Base-by-base conservation (phyloP, 2,888 invertebrate genomes). In the Papilio protenor region DNA sequence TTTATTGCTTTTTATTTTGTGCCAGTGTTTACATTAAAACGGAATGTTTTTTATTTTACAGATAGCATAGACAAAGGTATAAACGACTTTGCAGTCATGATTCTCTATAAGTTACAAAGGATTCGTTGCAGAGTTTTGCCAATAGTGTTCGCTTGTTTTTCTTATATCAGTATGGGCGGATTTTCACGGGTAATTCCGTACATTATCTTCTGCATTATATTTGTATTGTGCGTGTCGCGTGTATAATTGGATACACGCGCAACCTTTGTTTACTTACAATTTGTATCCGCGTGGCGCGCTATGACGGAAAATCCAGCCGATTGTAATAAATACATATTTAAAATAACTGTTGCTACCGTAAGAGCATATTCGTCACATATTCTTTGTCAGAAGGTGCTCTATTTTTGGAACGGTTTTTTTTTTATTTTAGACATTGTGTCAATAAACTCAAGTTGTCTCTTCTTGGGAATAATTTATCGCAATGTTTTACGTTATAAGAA, bases 1-100 rank as follows among this genome's bases (percentile, higher is more conserved):
- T 75, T 64, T 1, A 33, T 66, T 55, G 27, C 21, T 14, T 18
- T 49, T 59, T 47, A 45, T 18, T 49, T 57, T 57, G 23, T 69
- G 70, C 70, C 70, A 40, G 59, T 70, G 47, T 57, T 75, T 55
- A 61, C 40, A 55, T 75, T 40, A 69, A n/a, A 45, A 40, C 45
- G 45, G 45, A 69, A 69, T 45, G 40, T 21, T 69, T 45, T 69
- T 14, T 12, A 3, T 11, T 45, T 12, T 2, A 45, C n/a, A 12
- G 66, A 45, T 69, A 59, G 14, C 16, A 16, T 33, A 16, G 18
- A 45, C 40, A 21, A 64, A 27, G 27, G 61, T 27, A 27, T 27
- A 6, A 61, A 61, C 27, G 18, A 21, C 59, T 33, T 33, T 33
- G 23, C 23, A 57, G 52, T 52, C 12, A 21, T 57, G n/a, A 23